Conservation (phyloP, 2,113 vertebrate species). For the Brienomyrus brachyistius region DNA sequence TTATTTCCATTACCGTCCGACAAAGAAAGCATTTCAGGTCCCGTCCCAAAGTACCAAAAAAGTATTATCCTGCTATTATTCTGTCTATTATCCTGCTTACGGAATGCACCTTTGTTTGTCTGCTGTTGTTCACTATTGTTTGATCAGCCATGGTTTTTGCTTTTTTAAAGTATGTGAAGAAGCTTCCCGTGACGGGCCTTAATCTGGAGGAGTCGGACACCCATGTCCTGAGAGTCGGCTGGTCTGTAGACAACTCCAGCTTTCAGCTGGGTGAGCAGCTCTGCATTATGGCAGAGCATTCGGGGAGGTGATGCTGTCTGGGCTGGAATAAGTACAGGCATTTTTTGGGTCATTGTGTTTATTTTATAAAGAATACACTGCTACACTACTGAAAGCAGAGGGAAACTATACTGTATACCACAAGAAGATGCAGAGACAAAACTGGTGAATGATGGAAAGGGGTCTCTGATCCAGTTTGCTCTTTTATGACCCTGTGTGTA, state of each 20-base stretch:
- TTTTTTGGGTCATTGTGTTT: neutral
- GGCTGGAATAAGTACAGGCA: neutral
- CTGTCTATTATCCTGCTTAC: neutral
- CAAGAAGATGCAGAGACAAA: neutral
- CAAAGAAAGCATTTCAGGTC: too few relatives aligned
- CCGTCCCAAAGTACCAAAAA: too few relatives aligned
- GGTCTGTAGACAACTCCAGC: conserved; percentile 64
- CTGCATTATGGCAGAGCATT: neutral
- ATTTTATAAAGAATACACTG: neutral
- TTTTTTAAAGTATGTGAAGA: conserved; percentile 59
- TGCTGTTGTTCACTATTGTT: neutral
- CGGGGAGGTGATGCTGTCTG: neutral
- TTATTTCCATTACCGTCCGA: too few relatives aligned
- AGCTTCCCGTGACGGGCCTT: conserved; percentile 51
- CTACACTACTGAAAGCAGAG: neutral
- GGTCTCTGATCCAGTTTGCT: neutral
- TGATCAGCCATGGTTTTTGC: neutral
- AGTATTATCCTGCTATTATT: neutral
- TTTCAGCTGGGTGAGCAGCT: conserved; percentile 70
- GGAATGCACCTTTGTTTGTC: neutral
- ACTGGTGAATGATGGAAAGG: neutral
- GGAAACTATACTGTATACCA: neutral
- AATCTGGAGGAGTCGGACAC: conserved; percentile 41
- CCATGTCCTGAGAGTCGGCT: conserved; percentile 71
- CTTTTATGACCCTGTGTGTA: neutral